Conservation (phyloP, 2,888 invertebrate genomes). For the Protula sp. region DNA sequence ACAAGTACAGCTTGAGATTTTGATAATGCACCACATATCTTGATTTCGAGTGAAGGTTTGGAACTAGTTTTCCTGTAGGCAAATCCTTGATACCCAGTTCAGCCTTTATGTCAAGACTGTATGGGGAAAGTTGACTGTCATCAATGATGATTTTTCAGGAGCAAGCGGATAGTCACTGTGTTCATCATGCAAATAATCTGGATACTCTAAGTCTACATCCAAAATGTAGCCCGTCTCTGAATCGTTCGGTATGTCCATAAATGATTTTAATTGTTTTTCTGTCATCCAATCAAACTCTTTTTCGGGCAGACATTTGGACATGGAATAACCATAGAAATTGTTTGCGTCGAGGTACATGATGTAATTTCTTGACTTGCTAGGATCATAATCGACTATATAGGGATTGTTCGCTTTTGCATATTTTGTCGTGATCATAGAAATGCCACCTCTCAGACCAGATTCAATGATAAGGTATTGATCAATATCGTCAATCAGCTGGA, state of each 20-base stretch:
- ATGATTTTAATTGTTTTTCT: background rate
- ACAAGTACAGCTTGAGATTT: too few species aligned
- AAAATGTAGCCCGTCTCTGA: background rate
- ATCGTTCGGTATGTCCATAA: background rate
- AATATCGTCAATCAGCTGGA: constrained; percentile 28
- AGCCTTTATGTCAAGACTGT: too few species aligned
- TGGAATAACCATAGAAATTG: constrained; percentile 1
- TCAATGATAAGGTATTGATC: constrained; percentile 25
- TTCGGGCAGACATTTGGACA: background rate
- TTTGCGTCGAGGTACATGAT: background rate
- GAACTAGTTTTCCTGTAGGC: too few species aligned
- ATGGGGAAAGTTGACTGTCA: too few species aligned
- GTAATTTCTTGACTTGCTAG: background rate
- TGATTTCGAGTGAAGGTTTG: too few species aligned
- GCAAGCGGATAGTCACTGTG: background rate
- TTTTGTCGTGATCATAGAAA: background rate
- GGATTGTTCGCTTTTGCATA: constrained; percentile 1
- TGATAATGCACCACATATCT: too few species aligned
- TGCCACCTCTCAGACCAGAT: constrained; percentile 9
- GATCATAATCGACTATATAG: background rate
- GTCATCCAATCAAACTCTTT: background rate
- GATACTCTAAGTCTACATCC: background rate
- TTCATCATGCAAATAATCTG: background rate
- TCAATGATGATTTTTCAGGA: too few species aligned
- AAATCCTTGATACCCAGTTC: too few species aligned